phyloP scores from a whole-genome alignment of 2,113 vertebrate species.

The Toxostoma redivivum region DNA sequence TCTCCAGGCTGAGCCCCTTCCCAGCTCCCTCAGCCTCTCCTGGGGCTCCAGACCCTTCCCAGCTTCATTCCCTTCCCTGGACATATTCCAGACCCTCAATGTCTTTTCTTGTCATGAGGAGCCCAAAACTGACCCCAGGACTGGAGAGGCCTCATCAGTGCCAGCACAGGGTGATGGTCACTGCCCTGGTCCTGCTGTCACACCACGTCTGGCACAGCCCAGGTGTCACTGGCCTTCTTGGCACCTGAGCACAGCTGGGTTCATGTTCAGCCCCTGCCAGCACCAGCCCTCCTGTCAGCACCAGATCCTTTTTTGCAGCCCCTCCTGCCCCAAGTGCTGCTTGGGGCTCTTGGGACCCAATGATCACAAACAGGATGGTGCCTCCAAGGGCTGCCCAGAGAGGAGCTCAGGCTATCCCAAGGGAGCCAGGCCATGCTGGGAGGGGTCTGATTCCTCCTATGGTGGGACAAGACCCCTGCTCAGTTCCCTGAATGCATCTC shows the following conservation, averaged over 20 bases:
- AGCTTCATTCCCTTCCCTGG: rapidly evolving
- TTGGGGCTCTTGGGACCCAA: rapidly evolving
- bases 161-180: neutral
- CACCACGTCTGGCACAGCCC: rapidly evolving
- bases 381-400: neutral
- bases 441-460: neutral
- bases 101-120: neutral
- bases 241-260: neutral
- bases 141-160: rapidly evolving
- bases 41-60: neutral
- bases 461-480: neutral
- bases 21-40: neutral
- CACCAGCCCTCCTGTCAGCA: neutral
- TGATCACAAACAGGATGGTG: neutral
- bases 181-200: neutral
- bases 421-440: neutral
- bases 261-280: neutral
- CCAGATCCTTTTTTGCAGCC: neutral
- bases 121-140: neutral
- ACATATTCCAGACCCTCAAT: rapidly evolving
- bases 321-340: neutral
- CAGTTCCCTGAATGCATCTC: neutral
- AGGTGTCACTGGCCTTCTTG: neutral
- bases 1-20: neutral
- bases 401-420: neutral